These are phyloP conservation scores for Drosophila kuntzei DNA, from an alignment of 2,888 invertebrate genomes.

Conservation along the genomic window DNA sequence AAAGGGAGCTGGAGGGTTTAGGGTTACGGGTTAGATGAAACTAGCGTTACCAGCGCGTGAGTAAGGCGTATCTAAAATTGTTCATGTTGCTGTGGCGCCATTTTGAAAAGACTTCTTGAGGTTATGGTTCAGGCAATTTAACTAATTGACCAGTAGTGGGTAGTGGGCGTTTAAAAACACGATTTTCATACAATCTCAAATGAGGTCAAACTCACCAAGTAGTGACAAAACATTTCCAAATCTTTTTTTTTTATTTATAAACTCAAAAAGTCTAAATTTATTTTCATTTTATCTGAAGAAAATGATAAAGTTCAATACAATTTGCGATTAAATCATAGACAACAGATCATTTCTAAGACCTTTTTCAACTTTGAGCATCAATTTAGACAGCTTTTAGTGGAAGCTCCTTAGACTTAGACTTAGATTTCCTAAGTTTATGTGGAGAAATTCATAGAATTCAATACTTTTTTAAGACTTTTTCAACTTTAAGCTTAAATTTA, in stretches of 20 bases:
- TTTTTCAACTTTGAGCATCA: not conserved
- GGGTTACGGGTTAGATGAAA: constrained; percentile 29
- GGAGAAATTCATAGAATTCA: not conserved
- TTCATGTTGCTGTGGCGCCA: constrained; percentile 61
- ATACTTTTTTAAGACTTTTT: too few relatives aligned
- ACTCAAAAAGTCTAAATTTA: too few relatives aligned
- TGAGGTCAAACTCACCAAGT: not conserved
- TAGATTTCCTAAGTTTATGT: not conserved
- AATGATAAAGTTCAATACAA: too few relatives aligned
- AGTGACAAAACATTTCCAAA: not conserved
- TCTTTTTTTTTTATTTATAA: too few relatives aligned
- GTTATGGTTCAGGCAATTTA: constrained; percentile 6
- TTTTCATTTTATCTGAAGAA: too few relatives aligned
- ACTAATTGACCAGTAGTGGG: constrained; percentile 10
- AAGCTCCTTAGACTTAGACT: too few relatives aligned
- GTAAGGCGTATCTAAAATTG: constrained; percentile 42
- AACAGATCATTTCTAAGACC: not conserved
- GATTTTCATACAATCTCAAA: not conserved
- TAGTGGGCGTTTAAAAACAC: constrained; percentile 1
- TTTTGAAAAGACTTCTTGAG: constrained; percentile 46
- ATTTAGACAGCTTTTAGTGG: too few relatives aligned
- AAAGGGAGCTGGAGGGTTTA: constrained; percentile 5
- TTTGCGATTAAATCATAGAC: not conserved
- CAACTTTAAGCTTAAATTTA: not conserved
- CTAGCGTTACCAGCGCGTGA: constrained; percentile 49